Percentiles rank a stretch among this genome's conserved stretches.
Conservation (phyloP, 2,888 invertebrate genomes). For the Eupithecia inturbata region DNA sequence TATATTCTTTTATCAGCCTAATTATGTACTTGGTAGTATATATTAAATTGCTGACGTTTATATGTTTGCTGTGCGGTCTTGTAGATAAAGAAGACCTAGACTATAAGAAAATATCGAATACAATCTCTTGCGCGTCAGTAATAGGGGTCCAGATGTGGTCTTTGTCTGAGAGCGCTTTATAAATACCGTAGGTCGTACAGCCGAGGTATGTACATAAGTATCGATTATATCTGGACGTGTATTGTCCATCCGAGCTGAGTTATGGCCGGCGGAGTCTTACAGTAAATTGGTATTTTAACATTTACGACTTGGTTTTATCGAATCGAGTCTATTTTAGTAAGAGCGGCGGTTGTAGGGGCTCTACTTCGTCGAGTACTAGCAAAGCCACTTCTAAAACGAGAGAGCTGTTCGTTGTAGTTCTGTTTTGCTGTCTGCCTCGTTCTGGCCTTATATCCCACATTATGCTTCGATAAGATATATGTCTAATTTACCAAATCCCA, state of each 20-base stretch:
- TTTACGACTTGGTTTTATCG: slow-evolving; percentile 32
- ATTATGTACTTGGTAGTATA: not conserved
- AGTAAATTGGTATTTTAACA: slow-evolving; percentile 31
- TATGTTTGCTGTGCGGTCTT: not conserved
- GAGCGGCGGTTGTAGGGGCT: not conserved
- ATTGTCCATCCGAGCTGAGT: slow-evolving; percentile 58
- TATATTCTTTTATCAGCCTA: not conserved
- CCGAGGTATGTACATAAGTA: too few relatives aligned
- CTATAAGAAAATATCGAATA: slow-evolving; percentile 9
- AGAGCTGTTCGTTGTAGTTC: not conserved
- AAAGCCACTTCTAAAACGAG: not conserved
- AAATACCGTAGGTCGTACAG: slow-evolving; percentile 21
- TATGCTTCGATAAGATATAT: too few relatives aligned
- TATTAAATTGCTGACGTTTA: not conserved
- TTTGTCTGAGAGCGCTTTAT: slow-evolving; percentile 32
- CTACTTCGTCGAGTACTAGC: not conserved
- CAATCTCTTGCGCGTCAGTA: not conserved
- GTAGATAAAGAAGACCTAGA: not conserved
- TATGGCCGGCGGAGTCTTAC: slow-evolving; percentile 45
- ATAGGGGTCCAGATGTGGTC: slow-evolving; percentile 6
- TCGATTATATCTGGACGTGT: slow-evolving; percentile 62
- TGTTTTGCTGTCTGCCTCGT: too few relatives aligned
- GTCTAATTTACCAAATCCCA: too few relatives aligned
- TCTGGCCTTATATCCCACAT: too few relatives aligned
- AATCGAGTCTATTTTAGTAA: slow-evolving; percentile 14